phyloP scores from a whole-genome alignment of 2,888 invertebrate genomes.

The Arctia plantaginis region DNA sequence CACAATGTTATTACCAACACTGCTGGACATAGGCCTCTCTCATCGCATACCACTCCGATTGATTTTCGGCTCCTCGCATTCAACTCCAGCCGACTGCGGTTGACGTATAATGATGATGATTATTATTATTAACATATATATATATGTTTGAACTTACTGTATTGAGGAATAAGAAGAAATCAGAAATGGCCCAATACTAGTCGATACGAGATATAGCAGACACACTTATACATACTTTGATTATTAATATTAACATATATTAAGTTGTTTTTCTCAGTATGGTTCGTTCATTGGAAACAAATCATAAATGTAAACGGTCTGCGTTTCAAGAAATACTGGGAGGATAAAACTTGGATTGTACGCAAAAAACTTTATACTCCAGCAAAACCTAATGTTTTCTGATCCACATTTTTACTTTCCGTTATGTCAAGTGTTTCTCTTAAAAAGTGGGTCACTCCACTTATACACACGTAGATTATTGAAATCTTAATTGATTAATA shows the following conservation, averaged over 20 bases:
- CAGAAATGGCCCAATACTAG: too few species aligned
- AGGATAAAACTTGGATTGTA: conserved; percentile 46
- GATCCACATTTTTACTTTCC: conserved; percentile 28
- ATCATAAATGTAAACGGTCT: conserved; percentile 48
- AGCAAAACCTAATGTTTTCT: conserved; percentile 40
- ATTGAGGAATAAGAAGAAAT: too few species aligned
- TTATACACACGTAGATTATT: background rate
- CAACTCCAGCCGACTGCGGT: too few species aligned
- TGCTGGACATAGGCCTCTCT: too few species aligned
- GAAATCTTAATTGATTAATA: background rate
- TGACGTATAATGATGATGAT: too few species aligned
- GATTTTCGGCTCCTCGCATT: too few species aligned
- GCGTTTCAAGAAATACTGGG: conserved; percentile 47
- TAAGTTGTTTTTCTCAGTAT: background rate
- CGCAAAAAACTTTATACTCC: conserved; percentile 40
- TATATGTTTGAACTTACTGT: too few species aligned
- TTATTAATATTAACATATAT: background rate
- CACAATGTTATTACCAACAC: too few species aligned
- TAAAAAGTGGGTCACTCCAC: background rate
- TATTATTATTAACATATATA: too few species aligned
- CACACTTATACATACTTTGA: background rate
- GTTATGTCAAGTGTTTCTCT: background rate
- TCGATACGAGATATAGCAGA: background rate
- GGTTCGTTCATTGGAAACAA: conserved; percentile 45
- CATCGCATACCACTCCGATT: too few species aligned